These are phyloP conservation scores for Clivina fossor DNA, from an alignment of 2,888 invertebrate species.

Conservation along the genomic window DNA sequence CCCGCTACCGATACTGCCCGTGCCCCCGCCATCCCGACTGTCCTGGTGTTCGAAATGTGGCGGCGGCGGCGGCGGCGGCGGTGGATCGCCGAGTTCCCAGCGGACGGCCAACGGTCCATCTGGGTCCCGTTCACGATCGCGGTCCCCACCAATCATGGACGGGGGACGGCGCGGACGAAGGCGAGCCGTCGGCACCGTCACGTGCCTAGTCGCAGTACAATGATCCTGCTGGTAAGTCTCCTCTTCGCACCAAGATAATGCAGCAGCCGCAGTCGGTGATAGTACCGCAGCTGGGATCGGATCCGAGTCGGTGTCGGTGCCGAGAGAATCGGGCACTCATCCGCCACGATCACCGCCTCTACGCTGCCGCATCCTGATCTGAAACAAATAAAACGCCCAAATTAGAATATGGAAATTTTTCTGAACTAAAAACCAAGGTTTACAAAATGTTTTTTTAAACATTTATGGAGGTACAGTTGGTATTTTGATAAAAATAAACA, in stretches of 20 bases:
- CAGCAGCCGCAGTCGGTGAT: constrained; percentile 4
- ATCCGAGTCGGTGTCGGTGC: constrained; percentile 45
- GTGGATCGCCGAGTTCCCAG: constrained; percentile 62
- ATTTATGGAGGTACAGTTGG: too few species aligned
- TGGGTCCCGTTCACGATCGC: constrained; percentile 62
- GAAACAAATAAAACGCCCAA: constrained; percentile 41
- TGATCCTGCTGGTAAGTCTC: too few species aligned
- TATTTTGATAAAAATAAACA: too few species aligned
- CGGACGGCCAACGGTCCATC: constrained; percentile 64
- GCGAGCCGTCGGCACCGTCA: constrained; percentile 52
- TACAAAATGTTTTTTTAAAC: too few species aligned
- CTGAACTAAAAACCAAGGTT: too few species aligned
- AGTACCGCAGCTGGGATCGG: constrained; percentile 46
- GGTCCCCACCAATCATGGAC: constrained; percentile 59
- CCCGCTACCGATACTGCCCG: constrained; percentile 21
- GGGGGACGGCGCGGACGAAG: constrained; percentile 49
- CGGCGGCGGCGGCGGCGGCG: constrained; percentile 59
- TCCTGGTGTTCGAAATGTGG: too few species aligned
- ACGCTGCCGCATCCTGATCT: constrained; percentile 49
- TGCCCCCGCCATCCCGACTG: constrained; percentile 47
- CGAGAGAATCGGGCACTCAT: constrained; percentile 46
- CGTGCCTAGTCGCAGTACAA: constrained; percentile 37
- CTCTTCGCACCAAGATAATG: background rate
- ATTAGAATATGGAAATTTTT: too few species aligned
- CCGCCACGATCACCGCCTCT: constrained; percentile 45